Evolutionary conservation across 2,888 invertebrate species (phyloP).

Genomic region (Elgonia sp.): DNA sequence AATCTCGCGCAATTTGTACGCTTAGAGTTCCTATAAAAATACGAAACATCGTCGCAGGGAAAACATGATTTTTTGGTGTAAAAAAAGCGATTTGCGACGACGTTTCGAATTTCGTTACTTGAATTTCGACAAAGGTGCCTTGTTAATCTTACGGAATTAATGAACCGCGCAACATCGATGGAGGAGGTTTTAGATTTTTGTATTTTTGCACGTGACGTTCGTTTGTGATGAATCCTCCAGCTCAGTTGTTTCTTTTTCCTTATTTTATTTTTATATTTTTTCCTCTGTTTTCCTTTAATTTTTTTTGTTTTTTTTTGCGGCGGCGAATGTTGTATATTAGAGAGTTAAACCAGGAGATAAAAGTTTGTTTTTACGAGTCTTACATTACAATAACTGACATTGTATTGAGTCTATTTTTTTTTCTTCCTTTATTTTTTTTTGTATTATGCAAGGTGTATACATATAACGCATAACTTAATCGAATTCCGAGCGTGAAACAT

Average conservation of each 20-base stretch:
- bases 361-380: slow-evolving; percentile 63
- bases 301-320: slow-evolving; percentile 44
- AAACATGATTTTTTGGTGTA: slow-evolving; percentile 3
- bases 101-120: slow-evolving; percentile 42
- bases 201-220: slow-evolving; percentile 69
- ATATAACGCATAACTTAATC: slow-evolving; percentile 52
- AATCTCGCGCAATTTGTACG: slow-evolving; percentile 68
- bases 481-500: slow-evolving; percentile 67
- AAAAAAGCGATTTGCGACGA: slow-evolving; percentile 16
- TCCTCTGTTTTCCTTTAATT: not conserved
- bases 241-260: slow-evolving; percentile 63
- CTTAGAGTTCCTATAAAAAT: slow-evolving; percentile 66
- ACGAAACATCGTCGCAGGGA: slow-evolving; percentile 27
- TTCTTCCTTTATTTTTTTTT: slow-evolving; percentile 42
- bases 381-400: slow-evolving; percentile 52
- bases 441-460: slow-evolving; percentile 54
- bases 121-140: slow-evolving; percentile 70
- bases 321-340: slow-evolving; percentile 53
- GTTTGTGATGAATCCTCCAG: slow-evolving; percentile 64
- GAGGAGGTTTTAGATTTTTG: slow-evolving; percentile 59
- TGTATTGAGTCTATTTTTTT: slow-evolving; percentile 40
- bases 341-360: slow-evolving; percentile 15
- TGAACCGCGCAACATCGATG: slow-evolving; percentile 48
- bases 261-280: slow-evolving; percentile 57
- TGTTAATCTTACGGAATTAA: slow-evolving; percentile 62